Percentiles rank a stretch among this genome's conserved stretches.
Evolutionary conservation across 2,113 vertebrate species (phyloP).

Genomic region (Synchiropus splendidus): DNA sequence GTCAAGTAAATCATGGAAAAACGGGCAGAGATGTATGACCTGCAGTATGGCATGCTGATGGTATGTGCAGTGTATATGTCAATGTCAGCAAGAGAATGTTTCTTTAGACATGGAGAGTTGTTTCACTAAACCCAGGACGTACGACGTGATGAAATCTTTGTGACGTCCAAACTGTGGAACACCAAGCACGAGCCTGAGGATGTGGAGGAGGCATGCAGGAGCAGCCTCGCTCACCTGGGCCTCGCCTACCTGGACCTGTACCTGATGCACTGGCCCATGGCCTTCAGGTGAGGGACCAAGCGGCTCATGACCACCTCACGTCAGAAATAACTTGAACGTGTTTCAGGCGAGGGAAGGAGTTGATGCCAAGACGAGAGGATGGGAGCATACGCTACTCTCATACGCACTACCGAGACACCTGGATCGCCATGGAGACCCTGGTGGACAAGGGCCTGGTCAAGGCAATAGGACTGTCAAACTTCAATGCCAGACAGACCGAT

Average conservation of each 20-base stretch:
- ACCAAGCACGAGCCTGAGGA: slow-evolving; percentile 64
- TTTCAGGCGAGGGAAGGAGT: slow-evolving; percentile 53
- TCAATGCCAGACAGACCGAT: slow-evolving; percentile 61
- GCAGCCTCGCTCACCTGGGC: slow-evolving; percentile 53
- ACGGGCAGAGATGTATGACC: no score
- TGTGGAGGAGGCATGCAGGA: slow-evolving; percentile 61
- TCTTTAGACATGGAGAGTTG: no score
- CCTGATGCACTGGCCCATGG: slow-evolving; percentile 73
- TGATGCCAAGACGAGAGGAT: slow-evolving; percentile 59
- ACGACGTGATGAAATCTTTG: slow-evolving; percentile 58
- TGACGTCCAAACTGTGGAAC: slow-evolving; percentile 73
- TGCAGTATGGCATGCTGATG: no score
- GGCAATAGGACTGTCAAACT: slow-evolving; percentile 66
- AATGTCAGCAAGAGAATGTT: no score
- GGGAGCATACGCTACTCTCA: slow-evolving; percentile 61
- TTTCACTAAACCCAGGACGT: slow-evolving; percentile 36
- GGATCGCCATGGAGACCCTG: slow-evolving; percentile 64
- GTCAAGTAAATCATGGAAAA: no score
- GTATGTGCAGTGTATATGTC: no score
- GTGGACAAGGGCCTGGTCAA: slow-evolving; percentile 62
- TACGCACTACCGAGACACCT: slow-evolving; percentile 66
- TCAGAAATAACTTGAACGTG: neutral
- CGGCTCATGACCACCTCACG: neutral
- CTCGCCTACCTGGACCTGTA: slow-evolving; percentile 65
- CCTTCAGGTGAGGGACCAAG: slow-evolving; percentile 56